Evolutionary conservation across 92 coral and sea anemone species (phyloP), one percentile per base, ranked within the genome.

Genomic region (Zoanthus sansibaricus): DNA sequence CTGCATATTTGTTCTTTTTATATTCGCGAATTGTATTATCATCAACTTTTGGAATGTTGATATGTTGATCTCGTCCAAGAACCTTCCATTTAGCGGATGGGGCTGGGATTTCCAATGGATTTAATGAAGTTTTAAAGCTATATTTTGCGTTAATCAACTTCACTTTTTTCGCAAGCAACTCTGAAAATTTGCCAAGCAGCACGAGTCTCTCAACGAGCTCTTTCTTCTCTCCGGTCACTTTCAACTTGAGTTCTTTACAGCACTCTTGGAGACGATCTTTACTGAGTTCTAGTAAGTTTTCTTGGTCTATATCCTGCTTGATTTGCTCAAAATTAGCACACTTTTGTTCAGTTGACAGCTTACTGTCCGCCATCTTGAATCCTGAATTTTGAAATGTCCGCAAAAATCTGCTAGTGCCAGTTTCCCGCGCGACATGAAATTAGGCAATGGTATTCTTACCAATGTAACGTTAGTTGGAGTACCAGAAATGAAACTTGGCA

Each of bases 181-280:
- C 86, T 6, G 80, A 56, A 18, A 10, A 75, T 48, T 78, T 67
- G 3, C 54, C 86, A 0, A 87, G 20, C 21, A 79, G 78, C 51
- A 0, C 79, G 46, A 87, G 78, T 67, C 86, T 77, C 33, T 87
- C 72, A 4, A 76, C 14, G 49, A 86, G 76, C 69, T 78, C 85
- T 51, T 87, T 77, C 20, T 87, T 87, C 75, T 87, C 90, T 52
- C 85, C 90, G 21, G 86, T 49, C 44, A 87, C 90, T 71, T 87
- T 87, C 15, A 87, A 67, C 56, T 71, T 54, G 46, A 87, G 90
- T 67, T 68, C 31, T 48, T 87, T 87, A 47, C 90, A 87, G 56
- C 71, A 78, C 21, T 70, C 47, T 78, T 78, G 75, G 11, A 87
- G 86, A 13, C 90, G 75, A 42, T 87, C 90, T 78, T 87, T 87